Percentiles rank a stretch among this genome's conserved stretches.
Conservation (phyloP, 2,888 invertebrate genomes). For the Drosophila peninsularis region DNA sequence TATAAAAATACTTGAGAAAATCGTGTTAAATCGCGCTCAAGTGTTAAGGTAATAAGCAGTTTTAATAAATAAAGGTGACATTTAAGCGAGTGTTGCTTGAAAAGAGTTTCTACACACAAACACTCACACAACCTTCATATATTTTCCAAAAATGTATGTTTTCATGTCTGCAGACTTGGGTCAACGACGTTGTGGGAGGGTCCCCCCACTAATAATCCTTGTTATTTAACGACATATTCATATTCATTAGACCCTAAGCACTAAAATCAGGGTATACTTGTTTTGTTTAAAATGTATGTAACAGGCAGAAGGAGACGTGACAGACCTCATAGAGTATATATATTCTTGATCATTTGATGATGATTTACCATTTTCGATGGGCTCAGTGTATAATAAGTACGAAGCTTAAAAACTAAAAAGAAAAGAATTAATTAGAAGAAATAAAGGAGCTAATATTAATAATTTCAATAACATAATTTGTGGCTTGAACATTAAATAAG, state of each 20-base stretch:
- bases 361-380: too few species aligned
- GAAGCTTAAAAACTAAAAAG: too few species aligned
- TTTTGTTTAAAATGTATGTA: too few species aligned
- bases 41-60: slow-evolving; percentile 80
- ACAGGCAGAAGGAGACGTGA: too few species aligned
- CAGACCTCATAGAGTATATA: too few species aligned
- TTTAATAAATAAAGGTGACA: slow-evolving; percentile 77
- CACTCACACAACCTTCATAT: background rate
- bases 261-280: too few species aligned
- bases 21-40: slow-evolving; percentile 82
- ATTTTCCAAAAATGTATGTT: background rate
- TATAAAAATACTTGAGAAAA: slow-evolving; percentile 76
- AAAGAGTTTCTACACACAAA: slow-evolving; percentile 14
- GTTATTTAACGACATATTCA: background rate
- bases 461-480: too few species aligned
- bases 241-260: background rate
- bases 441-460: too few species aligned
- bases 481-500: background rate
- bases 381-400: too few species aligned
- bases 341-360: too few species aligned
- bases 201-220: background rate
- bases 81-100: slow-evolving; percentile 27
- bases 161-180: background rate
- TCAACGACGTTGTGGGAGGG: background rate
- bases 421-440: too few species aligned